Evolutionary conservation across 2,797 vertebrate species (phyloP).

Genomic region (Artibeus jamaicensis): DNA sequence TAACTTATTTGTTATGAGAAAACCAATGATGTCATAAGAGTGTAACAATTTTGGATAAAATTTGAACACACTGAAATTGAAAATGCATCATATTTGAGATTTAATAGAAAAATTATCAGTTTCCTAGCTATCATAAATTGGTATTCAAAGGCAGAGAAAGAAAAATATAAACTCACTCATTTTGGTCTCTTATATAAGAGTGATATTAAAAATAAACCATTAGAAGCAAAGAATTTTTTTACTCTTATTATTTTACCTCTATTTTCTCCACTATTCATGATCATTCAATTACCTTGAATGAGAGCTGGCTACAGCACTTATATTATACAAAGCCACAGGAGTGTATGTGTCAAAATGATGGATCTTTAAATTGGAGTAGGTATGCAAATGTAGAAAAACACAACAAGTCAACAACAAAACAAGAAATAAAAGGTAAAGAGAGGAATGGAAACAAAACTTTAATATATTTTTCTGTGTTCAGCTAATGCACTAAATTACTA

Average conservation of each 20-base stretch:
- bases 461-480: neutral
- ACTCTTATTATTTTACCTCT: neutral
- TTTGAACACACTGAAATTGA: neutral
- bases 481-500: neutral
- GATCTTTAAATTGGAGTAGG: neutral
- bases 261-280: neutral
- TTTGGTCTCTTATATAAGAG: neutral
- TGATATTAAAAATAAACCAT: conserved; percentile 21
- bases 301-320: neutral
- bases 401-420: neutral
- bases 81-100: neutral
- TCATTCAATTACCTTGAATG: conserved; percentile 10
- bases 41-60: neutral
- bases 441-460: neutral
- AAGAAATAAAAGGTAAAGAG: neutral
- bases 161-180: neutral
- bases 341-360: neutral
- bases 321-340: neutral
- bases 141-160: neutral
- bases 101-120: neutral
- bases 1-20: neutral
- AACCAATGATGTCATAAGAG: neutral
- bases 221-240: neutral
- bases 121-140: neutral
- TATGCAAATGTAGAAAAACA: neutral